phyloP scores from a whole-genome alignment of 1,140 invertebrate species.

The Procambarus virginalis region DNA sequence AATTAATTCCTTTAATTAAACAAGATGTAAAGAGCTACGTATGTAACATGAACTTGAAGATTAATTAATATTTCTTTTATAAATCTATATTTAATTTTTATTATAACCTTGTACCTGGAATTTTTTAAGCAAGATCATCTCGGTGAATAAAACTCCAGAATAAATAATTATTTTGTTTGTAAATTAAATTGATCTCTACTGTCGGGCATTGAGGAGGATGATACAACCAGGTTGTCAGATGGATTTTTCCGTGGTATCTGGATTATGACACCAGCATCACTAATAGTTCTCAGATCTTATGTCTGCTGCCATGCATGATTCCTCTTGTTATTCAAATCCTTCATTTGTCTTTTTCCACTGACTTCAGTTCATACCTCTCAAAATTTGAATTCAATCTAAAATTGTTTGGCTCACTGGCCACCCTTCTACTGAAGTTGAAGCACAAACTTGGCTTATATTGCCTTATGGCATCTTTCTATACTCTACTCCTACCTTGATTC shows the following conservation, averaged over 20 bases:
- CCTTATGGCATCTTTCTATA: neutral
- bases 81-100: neutral
- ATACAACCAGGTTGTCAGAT: neutral
- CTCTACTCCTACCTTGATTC: neutral
- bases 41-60: no score
- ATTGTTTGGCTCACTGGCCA: no score
- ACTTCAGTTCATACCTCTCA: neutral
- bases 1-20: no score
- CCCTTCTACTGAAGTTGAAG: neutral
- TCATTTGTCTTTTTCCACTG: neutral
- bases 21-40: no score
- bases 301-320: neutral
- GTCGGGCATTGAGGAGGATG: neutral
- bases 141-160: neutral
- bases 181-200: neutral
- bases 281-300: neutral
- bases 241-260: neutral
- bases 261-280: neutral
- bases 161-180: neutral
- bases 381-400: no score
- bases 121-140: neutral
- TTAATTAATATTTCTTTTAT: no score
- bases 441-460: neutral
- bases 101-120: neutral
- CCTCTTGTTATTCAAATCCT: neutral